Percentiles rank a stretch among this genome's conserved stretches.
These are phyloP conservation scores for Stegodyphus mimosarum DNA, from an alignment of 1,140 invertebrate species.

Conservation along the genomic window DNA sequence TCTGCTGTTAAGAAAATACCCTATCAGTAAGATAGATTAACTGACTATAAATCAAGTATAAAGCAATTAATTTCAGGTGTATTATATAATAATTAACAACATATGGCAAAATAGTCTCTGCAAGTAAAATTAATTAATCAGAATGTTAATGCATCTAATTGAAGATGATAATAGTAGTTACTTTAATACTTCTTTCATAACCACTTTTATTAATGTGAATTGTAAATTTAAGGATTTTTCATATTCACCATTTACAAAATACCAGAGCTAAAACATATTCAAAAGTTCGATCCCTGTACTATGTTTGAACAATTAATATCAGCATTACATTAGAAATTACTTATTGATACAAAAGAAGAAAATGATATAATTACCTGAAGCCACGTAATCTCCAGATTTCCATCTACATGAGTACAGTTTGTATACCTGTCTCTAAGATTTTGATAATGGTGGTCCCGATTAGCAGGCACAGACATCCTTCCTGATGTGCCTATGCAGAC, in stretches of 20 bases:
- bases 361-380: conserved; percentile 71
- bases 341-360: neutral
- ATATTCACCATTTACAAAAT: neutral
- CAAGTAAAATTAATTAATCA: no score
- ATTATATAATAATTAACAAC: no score
- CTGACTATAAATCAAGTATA: no score
- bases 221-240: neutral
- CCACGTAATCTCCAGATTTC: conserved; percentile 96
- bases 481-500: conserved; percentile 95
- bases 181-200: no score
- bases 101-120: no score
- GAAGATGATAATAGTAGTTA: no score
- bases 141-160: no score
- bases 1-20: no score
- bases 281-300: neutral
- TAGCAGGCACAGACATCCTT: conserved; percentile 89
- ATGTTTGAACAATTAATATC: neutral
- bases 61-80: no score
- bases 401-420: conserved; percentile 98
- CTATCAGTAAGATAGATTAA: no score
- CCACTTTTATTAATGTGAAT: no score
- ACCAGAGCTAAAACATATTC: neutral
- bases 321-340: neutral
- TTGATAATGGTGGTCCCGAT: conserved; percentile 88
- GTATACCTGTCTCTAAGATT: conserved; percentile 92